Base-by-base conservation (phyloP, 30 jellyfish, hydroid and myxozoan species). In the Aurelia aurita complex sp. Pacific region DNA sequence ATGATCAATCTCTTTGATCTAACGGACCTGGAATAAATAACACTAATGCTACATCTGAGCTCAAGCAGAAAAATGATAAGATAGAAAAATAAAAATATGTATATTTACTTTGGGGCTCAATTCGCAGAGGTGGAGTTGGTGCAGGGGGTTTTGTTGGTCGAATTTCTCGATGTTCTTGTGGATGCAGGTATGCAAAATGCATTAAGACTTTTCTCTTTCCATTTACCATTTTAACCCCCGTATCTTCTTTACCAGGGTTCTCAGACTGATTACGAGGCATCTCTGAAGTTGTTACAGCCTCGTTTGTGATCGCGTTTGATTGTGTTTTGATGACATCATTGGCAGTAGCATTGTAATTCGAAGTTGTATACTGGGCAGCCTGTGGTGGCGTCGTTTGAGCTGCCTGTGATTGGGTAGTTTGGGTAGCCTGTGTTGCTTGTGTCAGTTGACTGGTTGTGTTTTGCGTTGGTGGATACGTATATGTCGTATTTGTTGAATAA, bases 91-190 rank as follows among this genome's bases (percentile, higher is more conserved):
- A 0, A 46, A 46, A 1, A 9, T 9, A 46, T 6, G 57, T 15
- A 18, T 18, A 72, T 97, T 82, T 94, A 94, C 98, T 94, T 76
- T 95, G 98, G 9, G 97, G 98, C 67, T 88, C 97, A 19, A 94
- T 83, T 66, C 91, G 64, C 42, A 94, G 80, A 29, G 98, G 98
- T 74, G 91, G 90, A n/a, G 96, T 86, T 10, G 98, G 98, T 18
- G 95, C 88, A 23, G 96, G 97, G 69, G 89, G 82, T 10, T 66
- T 53, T 64, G 96, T 91, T 68, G 96, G 97, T 68, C 65, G 83
- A 6, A 89, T 66, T 67, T 88, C 90, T n/a, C 53, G 50, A 60
- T 63, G 94, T 12, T 83, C 60, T 53, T 88, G 97, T 8, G 97
- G 96, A 79, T 94, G 98, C 36, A 88, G 89, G 43, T 94, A 94